Base-by-base conservation (phyloP, 2,888 invertebrate genomes). In the Plutella xylostella region DNA sequence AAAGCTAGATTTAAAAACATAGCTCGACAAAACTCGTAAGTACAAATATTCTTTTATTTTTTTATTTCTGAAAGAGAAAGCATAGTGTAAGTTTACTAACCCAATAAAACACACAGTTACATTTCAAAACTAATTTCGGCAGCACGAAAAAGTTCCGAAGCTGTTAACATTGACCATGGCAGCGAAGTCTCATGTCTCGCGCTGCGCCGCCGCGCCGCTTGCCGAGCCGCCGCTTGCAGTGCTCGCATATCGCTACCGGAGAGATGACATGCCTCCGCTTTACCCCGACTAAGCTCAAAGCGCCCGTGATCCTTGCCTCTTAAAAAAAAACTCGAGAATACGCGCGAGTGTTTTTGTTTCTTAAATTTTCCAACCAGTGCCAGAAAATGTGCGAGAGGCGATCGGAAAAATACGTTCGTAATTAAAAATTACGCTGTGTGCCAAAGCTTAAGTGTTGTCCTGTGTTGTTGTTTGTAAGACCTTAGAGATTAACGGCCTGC, bases 351-450 rank as follows among this genome's bases (percentile, higher is more conserved):
- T 47, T 48, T 49, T n/a, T n/a, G n/a, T n/a, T n/a, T n/a, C n/a
- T n/a, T n/a, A n/a, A n/a, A n/a, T n/a, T n/a, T n/a, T n/a, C n/a
- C n/a, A n/a, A n/a, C n/a, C n/a, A n/a, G n/a, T n/a, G n/a, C n/a
- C n/a, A n/a, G 34, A 58, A 57, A 56, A 60, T 61, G 60, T 53
- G 50, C 49, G n/a, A 28, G 50, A 43, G 55, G 51, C 41, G 45
- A 25, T 22, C 19, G 17, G 45, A 61, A 68, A 65, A 60, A 62
- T 71, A 79, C 73, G 82, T 82, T 80, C 76, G 82, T 82, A 82
- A 55, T 50, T 58, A 49, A 55, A 55, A 56, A 25, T 46, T 67
- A 50, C 48, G 49, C 48, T 56, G 48, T 56, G 78, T 77, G 76
- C 76, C 68, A 58, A 63, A 69, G 74, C 74, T 74, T 72, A 47